Base-by-base conservation (phyloP, 2,888 invertebrate genomes). In the Alloplasta piceator region DNA sequence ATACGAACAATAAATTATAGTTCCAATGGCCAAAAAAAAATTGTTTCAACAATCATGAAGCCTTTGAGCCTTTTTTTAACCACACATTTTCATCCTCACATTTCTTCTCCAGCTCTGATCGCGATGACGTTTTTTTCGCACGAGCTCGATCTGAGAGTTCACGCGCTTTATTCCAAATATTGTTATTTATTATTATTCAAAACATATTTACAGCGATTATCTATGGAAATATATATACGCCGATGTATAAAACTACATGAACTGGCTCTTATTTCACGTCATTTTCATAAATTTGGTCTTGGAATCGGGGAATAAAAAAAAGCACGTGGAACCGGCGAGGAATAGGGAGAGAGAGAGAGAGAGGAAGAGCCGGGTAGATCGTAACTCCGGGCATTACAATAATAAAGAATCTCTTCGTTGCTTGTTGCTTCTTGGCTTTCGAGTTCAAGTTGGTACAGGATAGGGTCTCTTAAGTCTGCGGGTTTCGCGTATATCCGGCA, bases 331-430 rank as follows among this genome's bases (percentile, higher is more conserved):
- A 61, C 56, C 78, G 26, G 60, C 70, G 58, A 83, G 68, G 78
- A 82, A 1, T 26, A 26, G 26, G 26, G 26, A 26, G 26, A 26
- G 26, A 26, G 26, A 26, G 26, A 26, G 26, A 26, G 83, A 83
- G 84, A 81, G 85, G 84, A 82, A 85, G 84, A 85, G 84, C 82
- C 26, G 85, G 82, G 84, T 82, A 87, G 26, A 86, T 85, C 89
- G 89, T 91, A 91, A 91, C 90, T 91, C 89, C 68, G 85, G 87
- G 91, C 85, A 91, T 91, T 91, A 91, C 90, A 91, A 91, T 91
- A 91, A 91, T 91, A 90, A 91, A 91, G 90, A 89, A 87, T 85
- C 26, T 26, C 26, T 2, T 26, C 26, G 87, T 71, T 56, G 64
- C 71, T 74, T 66, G 26, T 26, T 77, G 82, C 82, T 82, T 78